Evolutionary conservation across 2,888 invertebrate genomes (phyloP).

Genomic region (Melipona beecheii): DNA sequence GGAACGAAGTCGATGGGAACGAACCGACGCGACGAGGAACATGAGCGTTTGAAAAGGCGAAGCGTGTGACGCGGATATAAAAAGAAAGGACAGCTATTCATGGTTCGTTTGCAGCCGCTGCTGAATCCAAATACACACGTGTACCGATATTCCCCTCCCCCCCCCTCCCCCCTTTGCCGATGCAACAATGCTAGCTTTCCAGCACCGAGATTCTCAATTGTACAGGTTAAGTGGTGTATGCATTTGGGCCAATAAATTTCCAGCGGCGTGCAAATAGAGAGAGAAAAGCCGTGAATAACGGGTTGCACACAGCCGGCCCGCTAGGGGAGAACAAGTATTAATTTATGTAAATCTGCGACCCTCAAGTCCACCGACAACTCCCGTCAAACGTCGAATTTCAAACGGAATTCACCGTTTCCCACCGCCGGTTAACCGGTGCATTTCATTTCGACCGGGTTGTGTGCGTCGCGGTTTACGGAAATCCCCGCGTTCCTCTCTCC

Average conservation of each 20-base stretch:
- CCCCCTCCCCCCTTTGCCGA: too few species aligned
- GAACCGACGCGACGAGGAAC: conserved; percentile 26
- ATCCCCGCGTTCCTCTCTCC: too few species aligned
- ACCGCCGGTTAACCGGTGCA: background rate
- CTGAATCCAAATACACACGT: conserved; percentile 40
- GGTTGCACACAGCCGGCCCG: background rate
- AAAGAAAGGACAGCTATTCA: conserved; percentile 53
- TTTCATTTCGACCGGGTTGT: background rate
- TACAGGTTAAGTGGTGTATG: conserved; percentile 51
- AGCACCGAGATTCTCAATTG: conserved; percentile 41
- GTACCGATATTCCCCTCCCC: background rate
- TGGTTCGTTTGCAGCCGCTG: conserved; percentile 45
- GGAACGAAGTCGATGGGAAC: conserved; percentile 39
- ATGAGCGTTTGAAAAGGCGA: conserved; percentile 11
- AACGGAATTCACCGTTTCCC: background rate
- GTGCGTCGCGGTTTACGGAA: background rate
- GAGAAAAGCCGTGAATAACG: conserved; percentile 15
- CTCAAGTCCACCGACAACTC: conserved; percentile 16
- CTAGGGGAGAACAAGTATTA: conserved; percentile 31
- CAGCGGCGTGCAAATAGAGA: conserved; percentile 36
- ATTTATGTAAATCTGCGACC: conserved; percentile 42
- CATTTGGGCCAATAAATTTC: conserved; percentile 45
- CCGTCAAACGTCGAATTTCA: conserved; percentile 25
- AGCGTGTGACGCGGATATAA: background rate
- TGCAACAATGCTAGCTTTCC: conserved; percentile 34